phyloP scores from a whole-genome alignment of 1,140 invertebrate genomes.

The Trinorchestia longiramus region DNA sequence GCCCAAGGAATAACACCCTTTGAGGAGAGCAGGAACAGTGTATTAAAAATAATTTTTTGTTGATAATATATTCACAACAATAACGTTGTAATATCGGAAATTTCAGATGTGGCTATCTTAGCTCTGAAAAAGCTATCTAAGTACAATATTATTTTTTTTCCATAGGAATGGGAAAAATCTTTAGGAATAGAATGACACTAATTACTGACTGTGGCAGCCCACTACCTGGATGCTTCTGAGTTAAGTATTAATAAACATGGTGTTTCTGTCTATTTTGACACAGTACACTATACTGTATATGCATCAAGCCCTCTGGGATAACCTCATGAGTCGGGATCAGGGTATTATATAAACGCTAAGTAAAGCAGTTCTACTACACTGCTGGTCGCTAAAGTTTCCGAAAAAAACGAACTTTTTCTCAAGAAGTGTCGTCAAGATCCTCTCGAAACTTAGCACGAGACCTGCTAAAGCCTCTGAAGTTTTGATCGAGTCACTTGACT shows the following conservation, averaged over 20 bases:
- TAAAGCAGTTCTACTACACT: neutral
- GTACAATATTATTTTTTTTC: no score
- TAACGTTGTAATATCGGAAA: no score
- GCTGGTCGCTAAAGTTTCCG: neutral
- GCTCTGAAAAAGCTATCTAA: no score
- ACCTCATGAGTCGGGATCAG: neutral
- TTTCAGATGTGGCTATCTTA: no score
- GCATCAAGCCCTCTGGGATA: neutral
- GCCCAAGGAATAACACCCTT: no score
- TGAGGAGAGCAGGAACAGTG: no score
- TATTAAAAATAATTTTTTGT: no score
- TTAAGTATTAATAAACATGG: neutral
- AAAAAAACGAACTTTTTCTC: neutral
- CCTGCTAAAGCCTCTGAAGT: conserved; percentile 18
- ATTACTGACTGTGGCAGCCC: neutral
- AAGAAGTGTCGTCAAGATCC: conserved; percentile 4
- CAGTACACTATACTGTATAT: neutral
- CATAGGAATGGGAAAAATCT: neutral
- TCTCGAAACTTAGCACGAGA: conserved; percentile 19
- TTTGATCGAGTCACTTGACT: conserved; percentile 23
- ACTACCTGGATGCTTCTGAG: neutral
- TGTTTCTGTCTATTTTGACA: neutral
- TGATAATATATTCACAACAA: no score
- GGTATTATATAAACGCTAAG: neutral
- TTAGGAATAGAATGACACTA: neutral